phyloP scores from a whole-genome alignment of 1,140 invertebrate genomes.

The Trachymyrmex cornetzi region DNA sequence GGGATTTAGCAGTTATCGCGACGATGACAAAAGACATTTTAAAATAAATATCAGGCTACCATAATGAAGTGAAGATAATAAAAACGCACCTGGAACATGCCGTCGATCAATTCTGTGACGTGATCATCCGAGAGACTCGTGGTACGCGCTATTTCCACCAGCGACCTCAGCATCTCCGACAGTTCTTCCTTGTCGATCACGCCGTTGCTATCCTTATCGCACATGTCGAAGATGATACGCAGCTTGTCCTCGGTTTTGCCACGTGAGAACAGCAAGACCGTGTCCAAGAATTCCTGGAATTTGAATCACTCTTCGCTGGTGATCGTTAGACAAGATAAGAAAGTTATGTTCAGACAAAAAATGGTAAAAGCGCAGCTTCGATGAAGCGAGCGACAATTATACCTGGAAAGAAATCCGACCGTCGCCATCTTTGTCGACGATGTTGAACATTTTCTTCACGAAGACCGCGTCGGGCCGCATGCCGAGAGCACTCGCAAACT shows the following conservation, averaged over 20 bases:
- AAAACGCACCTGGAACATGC: constrained; percentile 93
- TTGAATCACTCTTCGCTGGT: not conserved
- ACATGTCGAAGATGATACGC: constrained; percentile 99
- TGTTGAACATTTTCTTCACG: constrained; percentile 99
- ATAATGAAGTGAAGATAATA: not conserved
- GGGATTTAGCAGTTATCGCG: not conserved
- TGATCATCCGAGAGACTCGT: constrained; percentile 95
- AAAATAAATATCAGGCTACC: not conserved
- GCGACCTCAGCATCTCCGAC: constrained; percentile 96
- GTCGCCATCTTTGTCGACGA: constrained; percentile 98
- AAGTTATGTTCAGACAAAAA: not conserved
- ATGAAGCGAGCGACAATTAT: constrained; percentile 13
- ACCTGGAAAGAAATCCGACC: constrained; percentile 98
- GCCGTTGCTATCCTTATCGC: constrained; percentile 98
- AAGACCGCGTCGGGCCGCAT: constrained; percentile 99
- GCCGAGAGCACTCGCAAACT: constrained; percentile 98
- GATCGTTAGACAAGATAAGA: not conserved
- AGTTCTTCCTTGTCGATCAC: constrained; percentile 98
- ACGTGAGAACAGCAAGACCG: constrained; percentile 95
- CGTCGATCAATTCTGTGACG: constrained; percentile 96
- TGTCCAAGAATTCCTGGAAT: constrained; percentile 96
- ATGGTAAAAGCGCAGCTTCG: not conserved
- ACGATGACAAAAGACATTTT: not conserved
- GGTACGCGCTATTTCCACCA: constrained; percentile 98
- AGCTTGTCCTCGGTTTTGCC: constrained; percentile 98